phyloP scores from a whole-genome alignment of 2,797 vertebrate species.

The Bufotes viridis region DNA sequence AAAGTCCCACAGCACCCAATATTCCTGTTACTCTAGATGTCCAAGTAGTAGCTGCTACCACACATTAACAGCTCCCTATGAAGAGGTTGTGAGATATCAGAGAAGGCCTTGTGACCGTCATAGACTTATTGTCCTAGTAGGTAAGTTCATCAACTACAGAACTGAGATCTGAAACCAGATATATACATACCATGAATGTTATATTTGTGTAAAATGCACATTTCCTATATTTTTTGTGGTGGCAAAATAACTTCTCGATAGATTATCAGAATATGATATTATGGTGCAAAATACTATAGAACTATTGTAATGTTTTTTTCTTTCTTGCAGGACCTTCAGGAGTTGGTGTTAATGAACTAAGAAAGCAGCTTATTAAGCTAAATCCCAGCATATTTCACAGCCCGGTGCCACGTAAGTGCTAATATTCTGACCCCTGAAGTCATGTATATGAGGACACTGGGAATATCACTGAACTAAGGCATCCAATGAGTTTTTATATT shows the following conservation, averaged over 20 bases:
- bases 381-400: slow-evolving; percentile 85
- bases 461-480: too few species aligned
- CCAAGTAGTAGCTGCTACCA: slow-evolving; percentile 73
- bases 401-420: slow-evolving; percentile 85
- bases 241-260: background rate
- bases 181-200: background rate
- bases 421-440: background rate
- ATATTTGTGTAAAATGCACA: background rate
- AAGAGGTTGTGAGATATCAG: slow-evolving; percentile 92
- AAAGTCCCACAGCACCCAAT: slow-evolving; percentile 72
- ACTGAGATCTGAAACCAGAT: background rate
- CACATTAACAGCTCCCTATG: slow-evolving; percentile 78
- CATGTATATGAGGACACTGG: too few species aligned
- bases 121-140: slow-evolving; percentile 86
- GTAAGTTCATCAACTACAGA: slow-evolving; percentile 71
- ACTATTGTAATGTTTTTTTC: slow-evolving; percentile 25
- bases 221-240: background rate
- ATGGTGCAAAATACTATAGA: background rate
- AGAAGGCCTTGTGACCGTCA: slow-evolving; percentile 77
- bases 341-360: slow-evolving; percentile 93
- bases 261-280: background rate
- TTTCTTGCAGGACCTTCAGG: slow-evolving; percentile 84
- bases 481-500: too few species aligned
- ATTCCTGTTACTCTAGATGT: slow-evolving; percentile 71
- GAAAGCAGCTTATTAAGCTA: slow-evolving; percentile 83